A percentile compares a stretch with the other conserved stretches of the same genome.
phyloP scores from a whole-genome alignment of 2,797 vertebrate species.

The Pipistrellus kuhlii region DNA sequence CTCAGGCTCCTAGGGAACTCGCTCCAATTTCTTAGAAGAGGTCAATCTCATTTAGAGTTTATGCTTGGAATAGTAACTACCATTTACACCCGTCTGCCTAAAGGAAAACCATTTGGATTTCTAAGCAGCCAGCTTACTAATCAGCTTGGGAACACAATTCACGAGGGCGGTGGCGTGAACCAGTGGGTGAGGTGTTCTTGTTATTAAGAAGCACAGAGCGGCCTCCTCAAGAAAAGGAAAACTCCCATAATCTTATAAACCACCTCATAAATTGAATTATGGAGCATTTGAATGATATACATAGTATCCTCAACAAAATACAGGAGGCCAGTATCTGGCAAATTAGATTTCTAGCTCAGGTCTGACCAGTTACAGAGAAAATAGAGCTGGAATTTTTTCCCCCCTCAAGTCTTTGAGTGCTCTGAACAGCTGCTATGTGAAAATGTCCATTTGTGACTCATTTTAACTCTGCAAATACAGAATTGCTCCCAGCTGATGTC shows the following conservation, averaged over 20 bases:
- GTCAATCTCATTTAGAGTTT: constrained; percentile 13
- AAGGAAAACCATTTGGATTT: constrained; percentile 58
- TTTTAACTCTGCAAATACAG: constrained; percentile 49
- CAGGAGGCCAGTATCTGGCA: neutral
- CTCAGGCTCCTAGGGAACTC: neutral
- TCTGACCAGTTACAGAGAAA: constrained; percentile 59
- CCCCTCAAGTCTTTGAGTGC: constrained; percentile 13
- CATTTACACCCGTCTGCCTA: neutral
- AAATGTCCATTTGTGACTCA: constrained; percentile 33
- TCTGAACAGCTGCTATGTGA: constrained; percentile 44
- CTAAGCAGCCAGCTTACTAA: constrained; percentile 59
- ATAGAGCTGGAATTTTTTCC: neutral
- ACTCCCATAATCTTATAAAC: constrained; percentile 23
- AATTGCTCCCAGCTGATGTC: constrained; percentile 31
- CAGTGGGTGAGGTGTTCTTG: constrained; percentile 35
- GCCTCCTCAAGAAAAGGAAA: constrained; percentile 23
- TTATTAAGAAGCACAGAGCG: constrained; percentile 57
- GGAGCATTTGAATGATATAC: neutral
- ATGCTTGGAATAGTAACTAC: neutral
- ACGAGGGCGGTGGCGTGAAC: neutral
- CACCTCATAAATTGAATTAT: constrained; percentile 9
- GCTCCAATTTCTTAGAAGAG: neutral
- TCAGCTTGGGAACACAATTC: constrained; percentile 48
- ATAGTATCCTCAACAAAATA: constrained; percentile 28
- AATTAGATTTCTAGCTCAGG: constrained; percentile 67